phyloP scores from a whole-genome alignment of 2,888 invertebrate species.

The Apotomis turbidana region DNA sequence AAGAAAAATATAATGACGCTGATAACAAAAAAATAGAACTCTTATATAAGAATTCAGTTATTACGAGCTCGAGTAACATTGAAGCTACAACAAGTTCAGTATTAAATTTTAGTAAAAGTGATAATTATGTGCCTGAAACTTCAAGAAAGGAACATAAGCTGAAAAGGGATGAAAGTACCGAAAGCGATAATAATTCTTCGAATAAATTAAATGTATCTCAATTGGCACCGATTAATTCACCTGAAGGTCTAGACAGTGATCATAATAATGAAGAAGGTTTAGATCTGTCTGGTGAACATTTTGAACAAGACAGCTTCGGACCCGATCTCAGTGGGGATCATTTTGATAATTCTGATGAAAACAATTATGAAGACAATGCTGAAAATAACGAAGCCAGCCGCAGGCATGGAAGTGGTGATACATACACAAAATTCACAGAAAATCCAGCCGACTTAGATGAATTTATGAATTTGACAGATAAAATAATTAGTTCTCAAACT shows the following conservation, averaged over 20 bases:
- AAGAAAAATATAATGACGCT: conserved; percentile 40
- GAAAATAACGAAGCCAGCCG: conserved; percentile 55
- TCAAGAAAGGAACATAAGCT: neutral
- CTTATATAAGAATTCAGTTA: conserved; percentile 70
- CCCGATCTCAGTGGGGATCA: conserved; percentile 62
- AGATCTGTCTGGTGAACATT: conserved; percentile 61
- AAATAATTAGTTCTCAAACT: conserved; percentile 62
- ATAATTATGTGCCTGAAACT: conserved; percentile 43
- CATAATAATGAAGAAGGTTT: conserved; percentile 50
- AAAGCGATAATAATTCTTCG: conserved; percentile 4
- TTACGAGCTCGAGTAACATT: conserved; percentile 61
- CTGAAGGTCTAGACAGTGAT: conserved; percentile 44
- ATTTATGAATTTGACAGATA: conserved; percentile 73
- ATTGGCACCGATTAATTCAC: conserved; percentile 18
- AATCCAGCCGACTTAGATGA: conserved; percentile 73
- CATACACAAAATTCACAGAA: conserved; percentile 77
- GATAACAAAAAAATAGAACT: conserved; percentile 65
- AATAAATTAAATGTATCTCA: conserved; percentile 7
- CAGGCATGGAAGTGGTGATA: conserved; percentile 75
- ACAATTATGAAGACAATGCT: conserved; percentile 52
- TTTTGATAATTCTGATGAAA: conserved; percentile 61
- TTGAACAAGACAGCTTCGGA: conserved; percentile 62
- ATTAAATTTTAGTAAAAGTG: conserved; percentile 50
- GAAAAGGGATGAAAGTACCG: conserved; percentile 2
- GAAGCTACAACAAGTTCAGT: conserved; percentile 50